Evolutionary conservation across 2,888 invertebrate species (phyloP), one percentile per base, ranked within the genome.

Genomic region (Scaptomyza caliginosa): DNA sequence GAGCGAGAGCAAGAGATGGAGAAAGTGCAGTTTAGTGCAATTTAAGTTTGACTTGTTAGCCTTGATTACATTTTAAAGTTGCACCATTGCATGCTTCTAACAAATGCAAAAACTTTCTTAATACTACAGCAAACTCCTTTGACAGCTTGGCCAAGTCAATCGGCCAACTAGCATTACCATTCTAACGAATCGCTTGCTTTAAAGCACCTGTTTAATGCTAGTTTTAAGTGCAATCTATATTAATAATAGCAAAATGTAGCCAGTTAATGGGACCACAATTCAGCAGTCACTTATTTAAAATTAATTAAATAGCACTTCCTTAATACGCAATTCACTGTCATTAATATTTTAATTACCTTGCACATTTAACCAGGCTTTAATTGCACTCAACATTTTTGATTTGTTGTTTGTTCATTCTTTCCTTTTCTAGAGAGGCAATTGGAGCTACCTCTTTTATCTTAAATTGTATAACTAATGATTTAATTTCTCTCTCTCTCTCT

Each of bases 401-500:
- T 13, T 13, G 19, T 36, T 11, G 10, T 6, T 16, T 17, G 10
- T 38, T 10, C 10, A 17, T 23, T 16, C 11, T 38, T 34, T 58
- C 36, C n/a, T 39, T 50, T 34, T 52, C 21, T 21, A 23, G 43
- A 30, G 13, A 13, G 67, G 69, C 67, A 80, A 85, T 82, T 82
- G 82, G 72, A 78, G 75, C 46, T 68, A 70, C 8, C 1, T 16
- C 6, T 32, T 32, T 32, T 3, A 32, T 60, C 55, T 52, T 76
- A 76, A 74, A 74, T 56, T 75, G 82, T 84, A 83, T 86, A 83
- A 80, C 71, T 84, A 84, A 84, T 75, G 81, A 84, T 67, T 83
- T 80, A 75, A 75, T 86, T 74, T 69, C 42, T 59, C 55, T 52
- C 63, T 43, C 60, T 58, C 2, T 13, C 40, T 40, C 52, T 40